Evolutionary conservation across 2,113 vertebrate species (phyloP).

Genomic region (Ictalurus furcatus): DNA sequence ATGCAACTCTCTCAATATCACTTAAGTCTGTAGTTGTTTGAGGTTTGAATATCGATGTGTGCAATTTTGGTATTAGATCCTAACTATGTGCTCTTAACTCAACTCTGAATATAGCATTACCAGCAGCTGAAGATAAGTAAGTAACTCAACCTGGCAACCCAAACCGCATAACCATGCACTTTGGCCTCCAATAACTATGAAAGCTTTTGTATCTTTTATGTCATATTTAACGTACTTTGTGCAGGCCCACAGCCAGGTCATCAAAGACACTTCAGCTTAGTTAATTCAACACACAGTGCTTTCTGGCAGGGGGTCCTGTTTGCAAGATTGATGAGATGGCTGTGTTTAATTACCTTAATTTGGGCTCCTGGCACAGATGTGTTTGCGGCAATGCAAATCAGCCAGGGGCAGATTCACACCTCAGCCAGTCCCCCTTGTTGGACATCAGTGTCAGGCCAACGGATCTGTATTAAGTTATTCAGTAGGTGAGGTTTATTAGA

Average conservation of each 20-base stretch:
- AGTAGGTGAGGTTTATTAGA: neutral
- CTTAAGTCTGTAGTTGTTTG: neutral
- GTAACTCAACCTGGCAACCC: neutral
- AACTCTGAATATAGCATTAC: neutral
- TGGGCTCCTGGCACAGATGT: constrained; percentile 62
- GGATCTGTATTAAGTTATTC: neutral
- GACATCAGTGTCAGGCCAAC: neutral
- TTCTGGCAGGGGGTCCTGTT: constrained; percentile 54
- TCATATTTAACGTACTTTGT: constrained; percentile 27
- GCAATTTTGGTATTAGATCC: neutral
- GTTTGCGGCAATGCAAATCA: constrained; percentile 62
- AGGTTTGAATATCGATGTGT: neutral
- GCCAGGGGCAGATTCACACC: constrained; percentile 58
- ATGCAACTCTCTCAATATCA: neutral
- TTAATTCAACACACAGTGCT: constrained; percentile 40
- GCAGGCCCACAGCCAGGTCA: constrained; percentile 46
- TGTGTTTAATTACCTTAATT: constrained; percentile 72
- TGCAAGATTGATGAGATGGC: constrained; percentile 67
- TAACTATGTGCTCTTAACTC: neutral
- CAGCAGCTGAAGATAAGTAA: neutral
- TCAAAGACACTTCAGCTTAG: constrained; percentile 38
- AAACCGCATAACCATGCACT: neutral
- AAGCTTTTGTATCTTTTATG: constrained; percentile 30
- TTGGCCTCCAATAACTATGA: constrained; percentile 3
- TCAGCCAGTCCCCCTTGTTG: constrained; percentile 40